Percentiles rank a stretch among this genome's conserved stretches.
These are phyloP conservation scores for Tylochromis polylepis DNA, from an alignment of 2,113 vertebrate genomes.

Conservation along the genomic window DNA sequence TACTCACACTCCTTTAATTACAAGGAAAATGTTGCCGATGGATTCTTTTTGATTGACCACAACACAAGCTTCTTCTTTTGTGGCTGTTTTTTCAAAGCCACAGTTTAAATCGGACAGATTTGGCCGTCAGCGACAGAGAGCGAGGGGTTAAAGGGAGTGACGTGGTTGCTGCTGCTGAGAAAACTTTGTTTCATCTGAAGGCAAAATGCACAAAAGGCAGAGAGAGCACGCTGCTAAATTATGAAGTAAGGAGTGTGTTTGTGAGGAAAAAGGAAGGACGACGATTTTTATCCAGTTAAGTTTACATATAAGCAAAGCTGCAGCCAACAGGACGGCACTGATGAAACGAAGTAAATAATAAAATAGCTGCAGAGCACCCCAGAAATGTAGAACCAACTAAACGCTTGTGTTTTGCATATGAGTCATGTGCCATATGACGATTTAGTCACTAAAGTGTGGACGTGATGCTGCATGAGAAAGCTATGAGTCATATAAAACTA, in stretches of 20 bases:
- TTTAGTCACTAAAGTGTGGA: background rate
- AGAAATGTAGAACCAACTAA: background rate
- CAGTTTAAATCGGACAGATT: background rate
- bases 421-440: background rate
- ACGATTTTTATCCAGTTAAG: background rate
- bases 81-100: background rate
- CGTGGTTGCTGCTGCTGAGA: background rate
- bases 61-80: background rate
- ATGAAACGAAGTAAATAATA: background rate
- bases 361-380: background rate
- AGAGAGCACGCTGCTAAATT: background rate
- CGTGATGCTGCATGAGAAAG: background rate
- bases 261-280: background rate
- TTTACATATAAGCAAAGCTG: background rate
- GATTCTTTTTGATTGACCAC: background rate
- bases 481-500: background rate
- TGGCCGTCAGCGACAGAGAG: background rate
- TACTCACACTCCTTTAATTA: background rate
- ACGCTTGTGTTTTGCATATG: background rate
- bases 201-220: background rate
- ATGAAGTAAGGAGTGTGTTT: background rate
- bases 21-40: rapidly evolving
- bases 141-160: background rate
- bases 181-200: background rate
- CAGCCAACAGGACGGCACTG: background rate